phyloP scores from a whole-genome alignment of 2,797 vertebrate genomes.

The Aldrovandia affinis region DNA sequence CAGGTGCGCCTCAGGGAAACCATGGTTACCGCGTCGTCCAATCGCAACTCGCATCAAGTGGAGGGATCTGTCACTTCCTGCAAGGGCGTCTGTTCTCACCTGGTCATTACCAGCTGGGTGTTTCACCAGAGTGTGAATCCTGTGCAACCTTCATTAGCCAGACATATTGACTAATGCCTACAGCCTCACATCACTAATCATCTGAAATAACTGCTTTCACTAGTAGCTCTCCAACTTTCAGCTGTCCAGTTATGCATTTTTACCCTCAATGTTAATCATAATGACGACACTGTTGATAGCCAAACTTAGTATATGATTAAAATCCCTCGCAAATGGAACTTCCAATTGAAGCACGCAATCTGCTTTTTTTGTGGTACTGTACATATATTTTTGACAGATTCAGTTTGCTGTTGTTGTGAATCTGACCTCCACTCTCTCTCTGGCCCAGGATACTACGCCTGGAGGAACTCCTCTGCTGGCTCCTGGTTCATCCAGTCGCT shows the following conservation, averaged over 20 bases:
- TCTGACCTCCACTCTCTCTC: neutral
- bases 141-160: neutral
- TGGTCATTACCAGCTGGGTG: no score
- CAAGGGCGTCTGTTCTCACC: no score
- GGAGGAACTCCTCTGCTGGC: conserved; percentile 82
- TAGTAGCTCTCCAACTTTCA: no score
- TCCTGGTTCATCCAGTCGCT: conserved; percentile 93
- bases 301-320: no score
- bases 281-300: no score
- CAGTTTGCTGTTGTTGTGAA: neutral
- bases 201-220: neutral
- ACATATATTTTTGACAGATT: no score
- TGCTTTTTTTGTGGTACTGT: no score
- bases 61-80: neutral
- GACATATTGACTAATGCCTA: neutral
- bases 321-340: no score
- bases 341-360: no score
- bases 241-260: no score
- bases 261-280: no score
- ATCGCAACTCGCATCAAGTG: neutral
- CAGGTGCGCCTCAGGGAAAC: conserved; percentile 83
- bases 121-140: neutral
- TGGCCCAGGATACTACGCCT: conserved; percentile 85
- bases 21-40: no score
- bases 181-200: neutral